phyloP scores from a whole-genome alignment of 2,113 vertebrate species.

The Ascaphus truei region DNA sequence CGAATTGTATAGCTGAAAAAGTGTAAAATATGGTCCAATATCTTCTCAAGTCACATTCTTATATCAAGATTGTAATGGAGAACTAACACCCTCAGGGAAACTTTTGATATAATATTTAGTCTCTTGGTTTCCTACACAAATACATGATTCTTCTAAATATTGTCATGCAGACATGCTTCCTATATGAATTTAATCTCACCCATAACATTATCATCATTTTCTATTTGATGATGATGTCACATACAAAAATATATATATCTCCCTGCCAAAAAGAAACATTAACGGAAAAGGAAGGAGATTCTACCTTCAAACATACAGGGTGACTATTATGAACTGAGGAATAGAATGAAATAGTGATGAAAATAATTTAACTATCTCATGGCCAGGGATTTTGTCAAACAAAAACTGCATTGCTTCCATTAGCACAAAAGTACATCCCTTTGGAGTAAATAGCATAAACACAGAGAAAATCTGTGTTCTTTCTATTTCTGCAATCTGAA shows the following conservation, averaged over 20 bases:
- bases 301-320: too few species aligned
- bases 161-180: not conserved
- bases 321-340: not conserved
- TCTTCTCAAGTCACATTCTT: slow-evolving; percentile 37
- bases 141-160: not conserved
- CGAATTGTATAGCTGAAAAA: slow-evolving; percentile 36
- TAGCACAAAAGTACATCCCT: too few species aligned
- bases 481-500: too few species aligned
- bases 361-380: not conserved
- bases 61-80: slow-evolving; percentile 37
- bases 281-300: not conserved
- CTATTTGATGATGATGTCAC: not conserved
- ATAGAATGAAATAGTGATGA: not conserved
- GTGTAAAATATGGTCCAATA: slow-evolving; percentile 39
- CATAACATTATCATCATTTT: not conserved
- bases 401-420: too few species aligned
- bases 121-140: not conserved
- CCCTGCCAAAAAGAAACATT: not conserved
- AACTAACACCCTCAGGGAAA: slow-evolving; percentile 31
- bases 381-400: too few species aligned
- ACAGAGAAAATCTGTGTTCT: too few species aligned
- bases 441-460: too few species aligned
- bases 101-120: slow-evolving; percentile 35
- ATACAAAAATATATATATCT: not conserved
- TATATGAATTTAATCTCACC: not conserved